phyloP scores from a whole-genome alignment of 2,113 vertebrate genomes.

The Tichodroma muraria region DNA sequence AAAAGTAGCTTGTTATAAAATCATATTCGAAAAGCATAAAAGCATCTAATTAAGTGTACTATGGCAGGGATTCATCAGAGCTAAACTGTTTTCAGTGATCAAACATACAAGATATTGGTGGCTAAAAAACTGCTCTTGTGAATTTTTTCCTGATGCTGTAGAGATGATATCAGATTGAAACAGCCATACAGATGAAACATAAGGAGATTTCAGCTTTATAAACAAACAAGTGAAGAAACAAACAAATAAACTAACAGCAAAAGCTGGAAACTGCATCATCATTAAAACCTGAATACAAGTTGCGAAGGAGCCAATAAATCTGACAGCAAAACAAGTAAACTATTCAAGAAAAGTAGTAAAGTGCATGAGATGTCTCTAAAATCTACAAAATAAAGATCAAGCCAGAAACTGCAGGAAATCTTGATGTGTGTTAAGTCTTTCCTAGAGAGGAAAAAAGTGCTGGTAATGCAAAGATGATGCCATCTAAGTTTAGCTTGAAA shows the following conservation, averaged over 20 bases:
- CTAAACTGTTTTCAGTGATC: background rate
- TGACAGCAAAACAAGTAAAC: background rate
- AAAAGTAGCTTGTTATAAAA: background rate
- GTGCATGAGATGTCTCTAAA: background rate
- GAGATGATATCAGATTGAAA: background rate
- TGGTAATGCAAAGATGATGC: background rate
- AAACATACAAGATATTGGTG: background rate
- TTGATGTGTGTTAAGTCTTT: background rate
- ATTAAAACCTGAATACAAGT: background rate
- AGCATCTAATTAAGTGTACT: background rate
- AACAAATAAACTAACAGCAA: background rate
- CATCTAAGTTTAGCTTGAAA: background rate
- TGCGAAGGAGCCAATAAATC: background rate
- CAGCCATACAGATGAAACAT: background rate
- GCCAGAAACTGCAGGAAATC: background rate
- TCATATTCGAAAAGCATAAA: background rate
- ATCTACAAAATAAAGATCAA: background rate
- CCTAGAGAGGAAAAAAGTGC: background rate
- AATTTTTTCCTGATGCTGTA: background rate
- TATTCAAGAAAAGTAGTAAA: background rate
- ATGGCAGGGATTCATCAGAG: background rate
- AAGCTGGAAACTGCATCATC: background rate
- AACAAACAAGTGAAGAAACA: background rate
- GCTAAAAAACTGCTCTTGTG: background rate
- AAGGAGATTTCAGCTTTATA: background rate